Conservation (phyloP, 2,888 invertebrate genomes). For the Mesorhabditis spiculigera region DNA sequence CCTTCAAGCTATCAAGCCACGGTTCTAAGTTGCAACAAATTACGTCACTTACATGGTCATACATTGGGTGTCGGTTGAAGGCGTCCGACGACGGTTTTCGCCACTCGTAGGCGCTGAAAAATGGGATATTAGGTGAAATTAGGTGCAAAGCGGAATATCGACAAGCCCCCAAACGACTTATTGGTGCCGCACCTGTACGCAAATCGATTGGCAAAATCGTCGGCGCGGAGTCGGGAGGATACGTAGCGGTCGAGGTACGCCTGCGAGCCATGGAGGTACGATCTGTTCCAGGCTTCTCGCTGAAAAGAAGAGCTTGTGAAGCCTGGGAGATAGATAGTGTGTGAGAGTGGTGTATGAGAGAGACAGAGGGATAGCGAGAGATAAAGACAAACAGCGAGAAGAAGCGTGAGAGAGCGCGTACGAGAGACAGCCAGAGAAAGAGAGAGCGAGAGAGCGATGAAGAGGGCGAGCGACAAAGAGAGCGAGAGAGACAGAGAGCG, state of each 20-base stretch:
- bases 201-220: constrained; percentile 55
- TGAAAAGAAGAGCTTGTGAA: constrained; percentile 15
- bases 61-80: constrained; percentile 56
- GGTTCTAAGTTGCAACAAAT: too few species aligned
- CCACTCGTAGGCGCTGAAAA: constrained; percentile 53
- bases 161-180: too few species aligned
- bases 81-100: constrained; percentile 54
- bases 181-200: constrained; percentile 31
- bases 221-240: constrained; percentile 46
- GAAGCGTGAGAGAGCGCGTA: too few species aligned
- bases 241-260: constrained; percentile 55
- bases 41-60: constrained; percentile 20
- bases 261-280: constrained; percentile 52
- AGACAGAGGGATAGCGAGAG: too few species aligned
- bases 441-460: too few species aligned
- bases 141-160: too few species aligned
- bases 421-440: too few species aligned
- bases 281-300: constrained; percentile 23
- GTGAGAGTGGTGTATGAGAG: background rate
- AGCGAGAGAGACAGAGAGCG: too few species aligned
- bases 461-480: too few species aligned
- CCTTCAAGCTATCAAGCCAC: too few species aligned
- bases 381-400: too few species aligned
- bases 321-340: constrained; percentile 12
- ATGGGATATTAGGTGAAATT: background rate